Evolutionary conservation across 2,888 invertebrate genomes (phyloP).

Genomic region (Ditylenchus weischeri): DNA sequence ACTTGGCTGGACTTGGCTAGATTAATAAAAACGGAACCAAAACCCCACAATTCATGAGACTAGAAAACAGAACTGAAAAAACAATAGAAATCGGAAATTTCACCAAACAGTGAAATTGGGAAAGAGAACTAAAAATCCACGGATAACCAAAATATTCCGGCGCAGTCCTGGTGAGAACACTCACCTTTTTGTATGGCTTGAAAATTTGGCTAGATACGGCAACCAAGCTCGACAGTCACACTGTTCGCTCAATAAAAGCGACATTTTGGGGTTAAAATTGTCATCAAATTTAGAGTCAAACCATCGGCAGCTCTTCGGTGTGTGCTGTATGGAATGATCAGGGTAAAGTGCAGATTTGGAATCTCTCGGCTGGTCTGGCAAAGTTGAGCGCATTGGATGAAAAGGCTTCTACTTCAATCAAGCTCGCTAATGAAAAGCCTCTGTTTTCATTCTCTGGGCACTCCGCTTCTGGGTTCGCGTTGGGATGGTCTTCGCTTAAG

Average conservation of each 20-base stretch:
- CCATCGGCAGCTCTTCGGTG: conserved; percentile 67
- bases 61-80: no score
- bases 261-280: background rate
- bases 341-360: conserved; percentile 87
- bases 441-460: conserved; percentile 86
- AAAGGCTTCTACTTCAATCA: conserved; percentile 47
- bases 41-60: no score
- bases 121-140: no score
- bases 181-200: no score
- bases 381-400: conserved; percentile 72
- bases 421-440: conserved; percentile 63
- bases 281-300: conserved; percentile 59
- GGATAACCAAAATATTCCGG: no score
- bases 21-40: no score
- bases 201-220: no score
- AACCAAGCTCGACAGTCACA: no score
- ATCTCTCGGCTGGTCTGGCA: conserved; percentile 76
- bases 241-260: no score
- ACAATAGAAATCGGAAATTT: no score
- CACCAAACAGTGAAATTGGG: no score
- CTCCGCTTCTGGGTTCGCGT: conserved; percentile 84
- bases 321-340: conserved; percentile 94
- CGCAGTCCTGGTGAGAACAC: no score
- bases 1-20: background rate
- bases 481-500: conserved; percentile 84